Conservation (phyloP, 2,888 invertebrate genomes). For the Caenorhabditis plicata region DNA sequence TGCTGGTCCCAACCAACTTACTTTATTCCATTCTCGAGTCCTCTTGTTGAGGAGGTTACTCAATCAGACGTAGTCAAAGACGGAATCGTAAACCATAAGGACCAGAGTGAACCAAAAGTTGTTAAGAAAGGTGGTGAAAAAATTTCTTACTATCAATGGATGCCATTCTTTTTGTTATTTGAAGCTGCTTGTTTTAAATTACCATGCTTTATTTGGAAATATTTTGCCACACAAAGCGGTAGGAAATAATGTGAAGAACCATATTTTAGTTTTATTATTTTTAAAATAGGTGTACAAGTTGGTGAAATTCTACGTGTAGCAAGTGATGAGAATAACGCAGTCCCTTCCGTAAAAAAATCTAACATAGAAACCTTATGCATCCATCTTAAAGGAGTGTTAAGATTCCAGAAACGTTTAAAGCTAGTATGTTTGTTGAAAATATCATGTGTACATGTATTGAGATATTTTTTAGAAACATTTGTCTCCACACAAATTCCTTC, state of each 20-base stretch:
- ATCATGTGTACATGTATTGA: too few species aligned
- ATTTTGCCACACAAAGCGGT: constrained; percentile 62
- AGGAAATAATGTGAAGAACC: too few species aligned
- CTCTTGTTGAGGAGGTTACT: constrained; percentile 19
- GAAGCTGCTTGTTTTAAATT: constrained; percentile 61
- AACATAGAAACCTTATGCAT: constrained; percentile 56
- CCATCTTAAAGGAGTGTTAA: constrained; percentile 60
- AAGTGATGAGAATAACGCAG: constrained; percentile 58
- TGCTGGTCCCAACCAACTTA: constrained; percentile 63
- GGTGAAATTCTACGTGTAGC: constrained; percentile 61
- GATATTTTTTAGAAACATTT: constrained; percentile 49
- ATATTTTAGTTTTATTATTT: not conserved
- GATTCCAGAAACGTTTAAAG: constrained; percentile 61
- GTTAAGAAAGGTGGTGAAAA: constrained; percentile 35
- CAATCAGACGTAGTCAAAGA: constrained; percentile 20
- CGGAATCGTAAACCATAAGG: constrained; percentile 6
- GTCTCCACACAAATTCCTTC: constrained; percentile 51
- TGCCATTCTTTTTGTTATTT: constrained; percentile 61
- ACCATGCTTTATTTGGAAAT: constrained; percentile 63
- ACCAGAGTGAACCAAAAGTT: constrained; percentile 8
- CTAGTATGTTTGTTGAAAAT: too few species aligned
- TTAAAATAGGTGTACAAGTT: constrained; percentile 56
- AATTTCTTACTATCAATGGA: constrained; percentile 55
- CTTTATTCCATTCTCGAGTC: constrained; percentile 52
- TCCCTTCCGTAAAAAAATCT: constrained; percentile 58